These are phyloP conservation scores for Pseudorhombus dupliciocellatus DNA, from an alignment of 2,113 vertebrate species.

Conservation along the genomic window DNA sequence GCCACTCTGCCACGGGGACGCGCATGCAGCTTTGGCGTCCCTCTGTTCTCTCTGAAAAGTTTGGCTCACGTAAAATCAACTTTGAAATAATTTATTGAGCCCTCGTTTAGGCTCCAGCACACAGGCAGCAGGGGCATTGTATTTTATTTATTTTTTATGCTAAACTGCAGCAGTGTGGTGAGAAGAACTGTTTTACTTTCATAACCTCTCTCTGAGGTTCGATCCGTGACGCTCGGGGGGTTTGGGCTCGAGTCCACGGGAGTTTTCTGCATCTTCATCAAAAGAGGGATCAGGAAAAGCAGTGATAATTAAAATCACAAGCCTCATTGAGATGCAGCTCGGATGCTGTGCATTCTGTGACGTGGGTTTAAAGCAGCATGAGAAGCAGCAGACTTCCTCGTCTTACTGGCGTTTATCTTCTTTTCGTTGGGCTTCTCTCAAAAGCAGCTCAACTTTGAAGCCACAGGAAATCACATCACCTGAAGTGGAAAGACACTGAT, in stretches of 20 bases:
- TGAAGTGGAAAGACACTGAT: neutral
- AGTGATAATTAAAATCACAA: conserved; percentile 4
- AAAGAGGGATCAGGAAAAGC: neutral
- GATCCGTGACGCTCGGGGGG: neutral
- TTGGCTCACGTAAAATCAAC: conserved; percentile 35
- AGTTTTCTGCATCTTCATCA: conserved; percentile 30
- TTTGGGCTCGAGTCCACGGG: conserved; percentile 5
- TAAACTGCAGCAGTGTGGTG: conserved; percentile 11
- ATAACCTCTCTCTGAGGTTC: conserved; percentile 13
- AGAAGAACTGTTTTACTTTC: conserved; percentile 8
- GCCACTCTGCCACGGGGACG: conserved; percentile 24
- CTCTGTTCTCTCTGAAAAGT: conserved; percentile 19
- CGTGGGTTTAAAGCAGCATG: neutral
- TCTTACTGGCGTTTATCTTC: neutral
- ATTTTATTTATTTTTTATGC: conserved; percentile 14
- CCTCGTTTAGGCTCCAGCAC: conserved; percentile 17
- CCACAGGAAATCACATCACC: neutral
- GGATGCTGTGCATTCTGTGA: neutral
- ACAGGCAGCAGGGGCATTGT: conserved; percentile 15
- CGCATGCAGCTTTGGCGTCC: conserved; percentile 13
- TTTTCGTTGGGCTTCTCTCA: neutral
- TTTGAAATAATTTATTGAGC: conserved; percentile 50
- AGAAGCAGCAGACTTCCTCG: neutral
- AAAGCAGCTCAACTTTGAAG: too few species aligned
- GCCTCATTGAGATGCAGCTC: neutral